phyloP scores from a whole-genome alignment of 2,888 invertebrate species.

The Ormyrus pomaceus region DNA sequence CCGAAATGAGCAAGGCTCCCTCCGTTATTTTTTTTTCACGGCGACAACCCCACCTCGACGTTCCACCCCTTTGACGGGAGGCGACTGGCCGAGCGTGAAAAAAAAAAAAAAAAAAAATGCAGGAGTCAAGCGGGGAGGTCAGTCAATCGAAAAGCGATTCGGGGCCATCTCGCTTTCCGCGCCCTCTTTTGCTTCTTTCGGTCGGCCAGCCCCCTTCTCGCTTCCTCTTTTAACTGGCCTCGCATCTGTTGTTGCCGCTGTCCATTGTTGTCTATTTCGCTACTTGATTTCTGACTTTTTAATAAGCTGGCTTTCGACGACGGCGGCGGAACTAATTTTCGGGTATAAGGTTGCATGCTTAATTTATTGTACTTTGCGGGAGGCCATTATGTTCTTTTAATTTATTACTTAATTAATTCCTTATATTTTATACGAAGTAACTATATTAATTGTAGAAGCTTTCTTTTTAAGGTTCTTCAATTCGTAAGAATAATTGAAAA shows the following conservation, averaged over 20 bases:
- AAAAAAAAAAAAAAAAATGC: not conserved
- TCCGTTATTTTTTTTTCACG: constrained; percentile 29
- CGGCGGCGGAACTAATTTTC: constrained; percentile 31
- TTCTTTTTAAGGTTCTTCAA: no score
- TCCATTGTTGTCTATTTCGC: not conserved
- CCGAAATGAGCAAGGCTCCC: constrained; percentile 27
- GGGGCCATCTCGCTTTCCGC: constrained; percentile 36
- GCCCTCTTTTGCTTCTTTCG: not conserved
- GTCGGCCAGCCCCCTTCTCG: not conserved
- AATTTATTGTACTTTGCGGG: constrained; percentile 10
- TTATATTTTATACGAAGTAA: no score
- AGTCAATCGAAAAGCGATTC: constrained; percentile 68
- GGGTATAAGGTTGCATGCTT: not conserved
- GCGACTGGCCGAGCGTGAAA: not conserved
- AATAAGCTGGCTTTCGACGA: constrained; percentile 22
- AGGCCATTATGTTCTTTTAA: no score
- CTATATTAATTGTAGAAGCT: no score
- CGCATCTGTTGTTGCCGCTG: not conserved
- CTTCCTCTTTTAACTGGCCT: no score
- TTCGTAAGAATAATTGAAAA: no score
- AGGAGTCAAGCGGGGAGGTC: constrained; percentile 48
- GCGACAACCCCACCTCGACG: constrained; percentile 3
- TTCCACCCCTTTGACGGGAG: constrained; percentile 29
- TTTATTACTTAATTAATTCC: no score
- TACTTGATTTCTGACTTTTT: constrained; percentile 49